Evolutionary conservation across 2,797 vertebrate genomes (phyloP).

Genomic region (Lindbergichthys nudifrons): DNA sequence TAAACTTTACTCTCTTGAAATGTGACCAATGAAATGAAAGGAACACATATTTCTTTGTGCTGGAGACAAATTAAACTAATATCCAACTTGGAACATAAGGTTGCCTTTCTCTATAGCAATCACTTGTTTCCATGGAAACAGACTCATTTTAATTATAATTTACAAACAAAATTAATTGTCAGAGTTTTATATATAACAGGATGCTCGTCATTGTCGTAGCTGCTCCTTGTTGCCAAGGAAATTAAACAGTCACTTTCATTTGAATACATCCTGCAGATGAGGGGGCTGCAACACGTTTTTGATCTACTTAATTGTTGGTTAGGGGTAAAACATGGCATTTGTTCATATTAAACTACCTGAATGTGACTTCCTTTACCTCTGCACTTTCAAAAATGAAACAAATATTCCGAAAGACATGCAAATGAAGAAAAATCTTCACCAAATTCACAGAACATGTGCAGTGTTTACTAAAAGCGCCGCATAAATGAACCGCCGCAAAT

Average conservation of each 20-base stretch:
- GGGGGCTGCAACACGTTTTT: not conserved
- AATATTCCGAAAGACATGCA: too few relatives aligned
- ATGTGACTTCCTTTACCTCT: not conserved
- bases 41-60: slow-evolving; percentile 7
- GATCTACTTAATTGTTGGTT: not conserved
- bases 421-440: too few relatives aligned
- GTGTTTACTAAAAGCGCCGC: too few relatives aligned
- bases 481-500: too few relatives aligned
- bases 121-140: slow-evolving; percentile 66
- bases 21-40: not conserved
- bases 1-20: not conserved
- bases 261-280: not conserved
- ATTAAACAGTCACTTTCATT: slow-evolving; percentile 3
- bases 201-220: not conserved
- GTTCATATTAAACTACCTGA: not conserved
- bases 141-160: slow-evolving; percentile 28
- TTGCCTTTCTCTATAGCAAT: slow-evolving; percentile 16
- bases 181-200: not conserved
- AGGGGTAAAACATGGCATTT: not conserved
- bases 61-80: slow-evolving; percentile 29
- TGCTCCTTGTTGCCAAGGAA: not conserved
- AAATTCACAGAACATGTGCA: too few relatives aligned
- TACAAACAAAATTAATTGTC: slow-evolving; percentile 30
- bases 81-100: slow-evolving; percentile 28
- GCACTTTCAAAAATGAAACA: too few relatives aligned